Conservation (phyloP, 30 jellyfish, hydroid and myxozoan species). For the Aurelia aurita region DNA sequence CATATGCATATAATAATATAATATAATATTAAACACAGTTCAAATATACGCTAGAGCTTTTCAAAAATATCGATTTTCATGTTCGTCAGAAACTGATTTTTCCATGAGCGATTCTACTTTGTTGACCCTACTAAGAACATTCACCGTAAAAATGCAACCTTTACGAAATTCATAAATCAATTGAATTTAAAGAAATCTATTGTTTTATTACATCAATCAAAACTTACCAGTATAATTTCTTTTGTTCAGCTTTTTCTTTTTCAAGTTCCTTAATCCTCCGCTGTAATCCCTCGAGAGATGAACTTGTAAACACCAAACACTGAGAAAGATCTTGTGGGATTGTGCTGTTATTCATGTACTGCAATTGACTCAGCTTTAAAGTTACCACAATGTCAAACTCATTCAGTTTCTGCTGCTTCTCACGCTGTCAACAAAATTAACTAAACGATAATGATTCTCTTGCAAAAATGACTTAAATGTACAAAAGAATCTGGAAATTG, state of each 20-base stretch:
- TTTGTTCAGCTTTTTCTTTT: conserved; percentile 84
- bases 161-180: too few relatives aligned
- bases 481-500: too few relatives aligned
- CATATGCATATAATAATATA: too few relatives aligned
- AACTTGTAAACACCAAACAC: conserved; percentile 79
- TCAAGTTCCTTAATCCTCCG: conserved; percentile 88
- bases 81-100: neutral
- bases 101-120: neutral
- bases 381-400: conserved; percentile 95
- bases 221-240: conserved; percentile 74
- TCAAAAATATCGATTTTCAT: too few relatives aligned
- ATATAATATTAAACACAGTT: too few relatives aligned
- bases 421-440: conserved; percentile 70
- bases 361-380: conserved; percentile 86
- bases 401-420: conserved; percentile 94
- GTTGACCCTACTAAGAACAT: too few relatives aligned
- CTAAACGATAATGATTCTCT: neutral
- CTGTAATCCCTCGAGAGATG: conserved; percentile 78
- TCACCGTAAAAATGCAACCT: too few relatives aligned
- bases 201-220: too few relatives aligned
- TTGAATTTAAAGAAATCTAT: too few relatives aligned
- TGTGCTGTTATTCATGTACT: conserved; percentile 74
- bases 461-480: neutral
- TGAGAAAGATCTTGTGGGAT: conserved; percentile 86
- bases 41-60: too few relatives aligned